phyloP scores from a whole-genome alignment of 2,888 invertebrate species.

The Drosophila robusta region DNA sequence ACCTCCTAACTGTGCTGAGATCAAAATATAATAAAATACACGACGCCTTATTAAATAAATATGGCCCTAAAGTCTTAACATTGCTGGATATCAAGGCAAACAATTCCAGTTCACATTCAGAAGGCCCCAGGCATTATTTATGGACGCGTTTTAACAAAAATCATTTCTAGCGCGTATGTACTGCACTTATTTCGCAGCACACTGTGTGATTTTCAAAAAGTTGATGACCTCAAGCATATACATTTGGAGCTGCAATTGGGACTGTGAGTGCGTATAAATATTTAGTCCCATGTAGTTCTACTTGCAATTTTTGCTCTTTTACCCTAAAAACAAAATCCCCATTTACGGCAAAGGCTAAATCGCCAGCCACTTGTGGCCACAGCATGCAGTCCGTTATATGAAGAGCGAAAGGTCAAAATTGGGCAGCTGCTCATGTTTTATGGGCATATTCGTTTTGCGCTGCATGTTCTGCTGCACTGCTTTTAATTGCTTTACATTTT shows the following conservation, averaged over 20 bases:
- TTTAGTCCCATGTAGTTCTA: neutral
- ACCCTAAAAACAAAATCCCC: constrained; percentile 48
- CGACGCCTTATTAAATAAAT: too few relatives aligned
- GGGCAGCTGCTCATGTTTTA: constrained; percentile 77
- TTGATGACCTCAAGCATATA: constrained; percentile 19
- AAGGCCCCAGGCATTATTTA: neutral
- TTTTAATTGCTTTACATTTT: constrained; percentile 82
- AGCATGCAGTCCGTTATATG: constrained; percentile 63
- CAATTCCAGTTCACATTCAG: too few relatives aligned
- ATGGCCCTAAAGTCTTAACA: too few relatives aligned
- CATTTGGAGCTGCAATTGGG: constrained; percentile 8
- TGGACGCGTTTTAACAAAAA: constrained; percentile 62
- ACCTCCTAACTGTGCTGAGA: too few relatives aligned
- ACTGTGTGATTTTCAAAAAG: constrained; percentile 58
- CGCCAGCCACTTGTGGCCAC: constrained; percentile 73
- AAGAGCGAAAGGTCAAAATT: constrained; percentile 70
- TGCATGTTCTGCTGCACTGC: constrained; percentile 69
- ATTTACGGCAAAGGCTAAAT: constrained; percentile 13
- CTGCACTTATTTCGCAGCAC: constrained; percentile 52
- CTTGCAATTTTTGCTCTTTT: constrained; percentile 61
- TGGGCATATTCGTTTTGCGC: constrained; percentile 73
- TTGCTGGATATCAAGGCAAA: too few relatives aligned
- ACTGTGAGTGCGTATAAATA: constrained; percentile 9
- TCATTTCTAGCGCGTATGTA: constrained; percentile 55
- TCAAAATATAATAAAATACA: too few relatives aligned